Conservation (phyloP, 2,888 invertebrate genomes). For the Heliconius ismenius region DNA sequence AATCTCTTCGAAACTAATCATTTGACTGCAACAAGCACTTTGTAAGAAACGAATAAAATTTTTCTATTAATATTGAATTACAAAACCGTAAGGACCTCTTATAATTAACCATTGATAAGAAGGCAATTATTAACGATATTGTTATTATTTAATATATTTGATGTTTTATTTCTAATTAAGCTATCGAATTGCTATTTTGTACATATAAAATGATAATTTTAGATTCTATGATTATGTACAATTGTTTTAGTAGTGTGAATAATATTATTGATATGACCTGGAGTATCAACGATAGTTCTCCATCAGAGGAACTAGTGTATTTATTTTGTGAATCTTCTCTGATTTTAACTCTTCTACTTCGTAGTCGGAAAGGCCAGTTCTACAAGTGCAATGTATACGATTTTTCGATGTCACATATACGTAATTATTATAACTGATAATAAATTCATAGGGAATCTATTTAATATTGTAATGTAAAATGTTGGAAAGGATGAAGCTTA, state of each 20-base stretch:
- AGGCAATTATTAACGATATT: slow-evolving; percentile 81
- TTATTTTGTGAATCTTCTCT: slow-evolving; percentile 67
- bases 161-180: slow-evolving; percentile 81
- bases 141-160: slow-evolving; percentile 83
- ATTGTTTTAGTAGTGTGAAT: slow-evolving; percentile 82
- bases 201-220: slow-evolving; percentile 77
- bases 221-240: slow-evolving; percentile 78
- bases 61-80: slow-evolving; percentile 65
- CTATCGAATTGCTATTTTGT: slow-evolving; percentile 79
- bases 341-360: slow-evolving; percentile 58
- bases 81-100: slow-evolving; percentile 83
- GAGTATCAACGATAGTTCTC: slow-evolving; percentile 67
- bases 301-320: slow-evolving; percentile 62
- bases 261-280: slow-evolving; percentile 76
- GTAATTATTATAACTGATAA: slow-evolving; percentile 78
- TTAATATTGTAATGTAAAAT: slow-evolving; percentile 70
- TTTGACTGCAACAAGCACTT: slow-evolving; percentile 54
- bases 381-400: slow-evolving; percentile 83
- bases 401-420: slow-evolving; percentile 81
- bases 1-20: slow-evolving; percentile 30
- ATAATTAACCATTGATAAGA: slow-evolving; percentile 82
- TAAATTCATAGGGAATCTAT: slow-evolving; percentile 75
- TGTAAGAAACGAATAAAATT: slow-evolving; percentile 52
- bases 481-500: slow-evolving; percentile 72
- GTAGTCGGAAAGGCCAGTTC: slow-evolving; percentile 78